Evolutionary conservation across 2,797 vertebrate species (phyloP), one percentile per base, ranked within the genome.

Genomic region (Rallus crepitans): DNA sequence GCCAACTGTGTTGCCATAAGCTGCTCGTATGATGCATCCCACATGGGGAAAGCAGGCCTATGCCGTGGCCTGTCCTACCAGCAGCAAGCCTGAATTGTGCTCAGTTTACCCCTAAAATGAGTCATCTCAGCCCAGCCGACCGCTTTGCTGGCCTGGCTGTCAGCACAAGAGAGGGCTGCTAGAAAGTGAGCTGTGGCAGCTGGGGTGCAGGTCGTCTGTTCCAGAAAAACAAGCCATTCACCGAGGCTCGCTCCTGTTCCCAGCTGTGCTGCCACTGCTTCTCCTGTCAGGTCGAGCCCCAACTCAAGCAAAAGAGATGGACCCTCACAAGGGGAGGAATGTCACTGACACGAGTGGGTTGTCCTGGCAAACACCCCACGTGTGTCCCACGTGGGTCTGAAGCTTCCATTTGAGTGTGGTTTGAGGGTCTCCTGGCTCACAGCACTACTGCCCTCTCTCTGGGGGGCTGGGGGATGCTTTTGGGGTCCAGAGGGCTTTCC

Each of bases 1-100:
- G 52, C n/a, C n/a, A 23, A 5, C 35, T 9, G 3, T 28, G 1
- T 17, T 30, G 13, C 0, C 0, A 55, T 65, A 21, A 0, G 2
- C 8, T 75, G 18, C 77, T 69, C 2, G 0, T 45, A 35, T 30
- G 27, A 69, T 13, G 24, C 27, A 33, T 27, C 28, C n/a, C n/a
- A 5, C 1, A 0, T 15, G 61, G 69, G 28, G 47, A 31, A 53
- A 65, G 50, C 7, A 31, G 30, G 72, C 35, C 76, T 37, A 1
- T 35, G 17, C 50, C 1, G 0, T 48, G 39, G 23, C 70, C 15
- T 66, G 52, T 53, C 56, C 50, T 20, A 4, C 14, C 4, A 3
- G 23, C 53, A 64, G 9, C 7, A 60, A 31, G 9, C 28, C 33
- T 28, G 47, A 42, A 24, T 4, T 45, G 4, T 40, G 37, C 60